These are phyloP conservation scores for Melanostoma scalare DNA, from an alignment of 2,888 invertebrate genomes.

Conservation along the genomic window DNA sequence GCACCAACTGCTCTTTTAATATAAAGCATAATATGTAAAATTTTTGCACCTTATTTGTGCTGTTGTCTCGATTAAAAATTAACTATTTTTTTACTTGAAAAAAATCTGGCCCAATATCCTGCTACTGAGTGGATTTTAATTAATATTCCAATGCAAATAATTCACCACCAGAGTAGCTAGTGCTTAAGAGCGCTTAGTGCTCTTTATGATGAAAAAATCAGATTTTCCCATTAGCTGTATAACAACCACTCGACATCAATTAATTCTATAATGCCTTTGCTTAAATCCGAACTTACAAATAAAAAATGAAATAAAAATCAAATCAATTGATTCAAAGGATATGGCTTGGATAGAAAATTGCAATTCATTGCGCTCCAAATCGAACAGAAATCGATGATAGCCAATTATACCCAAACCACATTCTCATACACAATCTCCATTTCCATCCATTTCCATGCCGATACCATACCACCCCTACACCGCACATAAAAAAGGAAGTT, in stretches of 20 bases:
- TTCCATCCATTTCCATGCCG: not conserved
- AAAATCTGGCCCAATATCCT: not conserved
- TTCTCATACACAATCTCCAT: not conserved
- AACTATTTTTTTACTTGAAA: too few species aligned
- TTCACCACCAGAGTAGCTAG: constrained; percentile 9
- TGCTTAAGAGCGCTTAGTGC: constrained; percentile 32
- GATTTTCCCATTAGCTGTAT: constrained; percentile 45
- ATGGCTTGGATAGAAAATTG: constrained; percentile 30
- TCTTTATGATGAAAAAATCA: constrained; percentile 46
- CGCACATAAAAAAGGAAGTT: constrained; percentile 39
- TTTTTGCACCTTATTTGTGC: too few species aligned
- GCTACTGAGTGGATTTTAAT: constrained; percentile 23
- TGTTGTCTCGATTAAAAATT: too few species aligned
- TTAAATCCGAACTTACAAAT: constrained; percentile 3
- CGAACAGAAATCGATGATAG: constrained; percentile 46
- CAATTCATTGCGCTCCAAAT: constrained; percentile 58
- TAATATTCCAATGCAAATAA: constrained; percentile 21
- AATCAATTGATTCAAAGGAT: constrained; percentile 6
- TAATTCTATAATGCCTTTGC: constrained; percentile 30
- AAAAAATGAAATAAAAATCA: not conserved
- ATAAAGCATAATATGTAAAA: too few species aligned
- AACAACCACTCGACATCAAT: constrained; percentile 25
- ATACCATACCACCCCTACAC: not conserved
- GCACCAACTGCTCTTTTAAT: too few species aligned
- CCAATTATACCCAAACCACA: constrained; percentile 17